These are phyloP conservation scores for Caenorhabditis imperialis DNA, from an alignment of 2,888 invertebrate genomes.

Conservation along the genomic window DNA sequence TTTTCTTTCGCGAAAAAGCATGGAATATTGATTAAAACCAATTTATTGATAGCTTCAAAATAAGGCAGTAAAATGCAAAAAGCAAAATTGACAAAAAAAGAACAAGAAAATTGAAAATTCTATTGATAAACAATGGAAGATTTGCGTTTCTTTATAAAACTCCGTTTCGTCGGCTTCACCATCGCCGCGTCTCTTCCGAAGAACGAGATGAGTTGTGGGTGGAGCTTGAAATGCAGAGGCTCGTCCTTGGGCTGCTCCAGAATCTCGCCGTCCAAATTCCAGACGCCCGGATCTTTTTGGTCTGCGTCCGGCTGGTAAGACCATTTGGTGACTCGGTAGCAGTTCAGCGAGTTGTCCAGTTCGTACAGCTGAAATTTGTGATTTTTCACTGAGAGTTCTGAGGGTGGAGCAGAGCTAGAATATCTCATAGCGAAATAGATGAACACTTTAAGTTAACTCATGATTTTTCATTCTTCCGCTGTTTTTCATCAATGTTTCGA, in stretches of 20 bases:
- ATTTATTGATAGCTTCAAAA: background rate
- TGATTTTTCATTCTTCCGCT: no score
- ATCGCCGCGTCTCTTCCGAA: constrained; percentile 75
- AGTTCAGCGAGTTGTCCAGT: constrained; percentile 66
- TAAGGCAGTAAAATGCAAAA: constrained; percentile 14
- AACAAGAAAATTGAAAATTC: background rate
- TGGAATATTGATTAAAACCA: background rate
- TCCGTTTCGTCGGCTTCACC: constrained; percentile 70
- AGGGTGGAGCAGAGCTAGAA: no score
- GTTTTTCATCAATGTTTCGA: no score
- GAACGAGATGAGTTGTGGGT: constrained; percentile 74
- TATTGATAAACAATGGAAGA: constrained; percentile 65
- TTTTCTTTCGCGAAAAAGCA: background rate
- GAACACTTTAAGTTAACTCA: no score
- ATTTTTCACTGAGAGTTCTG: no score
- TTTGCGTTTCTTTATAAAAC: constrained; percentile 66
- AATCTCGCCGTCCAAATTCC: constrained; percentile 77
- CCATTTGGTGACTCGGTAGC: constrained; percentile 74
- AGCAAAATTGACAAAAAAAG: constrained; percentile 8
- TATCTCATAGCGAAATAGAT: no score
- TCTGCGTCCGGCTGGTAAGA: constrained; percentile 71
- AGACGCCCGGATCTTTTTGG: constrained; percentile 70
- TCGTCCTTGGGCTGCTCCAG: constrained; percentile 73
- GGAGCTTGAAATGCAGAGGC: constrained; percentile 73
- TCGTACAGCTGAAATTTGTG: constrained; percentile 58